phyloP scores from a whole-genome alignment of 2,888 invertebrate species.

The Ectemnius cavifrons region DNA sequence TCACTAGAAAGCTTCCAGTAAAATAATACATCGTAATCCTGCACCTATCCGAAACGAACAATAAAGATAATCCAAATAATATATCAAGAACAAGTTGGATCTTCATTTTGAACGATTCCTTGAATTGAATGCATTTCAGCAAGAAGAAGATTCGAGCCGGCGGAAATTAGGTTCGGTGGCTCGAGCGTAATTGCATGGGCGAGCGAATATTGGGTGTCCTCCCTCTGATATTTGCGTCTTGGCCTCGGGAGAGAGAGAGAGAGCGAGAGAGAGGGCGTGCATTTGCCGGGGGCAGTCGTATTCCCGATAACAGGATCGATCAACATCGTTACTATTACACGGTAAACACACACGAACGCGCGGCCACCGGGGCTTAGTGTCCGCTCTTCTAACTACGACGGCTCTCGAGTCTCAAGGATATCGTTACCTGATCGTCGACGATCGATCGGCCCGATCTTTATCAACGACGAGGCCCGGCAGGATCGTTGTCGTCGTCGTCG shows the following conservation, averaged over 20 bases:
- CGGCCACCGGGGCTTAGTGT: conserved; percentile 20
- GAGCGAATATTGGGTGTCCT: background rate
- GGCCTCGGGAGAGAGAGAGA: background rate
- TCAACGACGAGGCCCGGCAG: conserved; percentile 21
- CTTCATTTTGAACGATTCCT: no score
- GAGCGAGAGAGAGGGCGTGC: conserved; percentile 22
- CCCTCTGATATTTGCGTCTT: conserved; percentile 53
- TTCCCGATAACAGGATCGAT: conserved; percentile 74
- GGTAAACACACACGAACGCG: conserved; percentile 62
- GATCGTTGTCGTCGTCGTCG: background rate
- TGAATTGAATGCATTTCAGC: no score
- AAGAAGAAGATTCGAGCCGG: no score
- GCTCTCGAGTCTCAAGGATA: conserved; percentile 69
- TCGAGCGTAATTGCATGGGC: background rate
- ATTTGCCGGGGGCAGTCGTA: conserved; percentile 47
- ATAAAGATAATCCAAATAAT: no score
- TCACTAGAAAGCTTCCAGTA: no score
- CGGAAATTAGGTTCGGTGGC: no score
- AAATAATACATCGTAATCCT: no score
- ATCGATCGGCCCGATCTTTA: conserved; percentile 56
- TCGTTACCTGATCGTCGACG: conserved; percentile 51
- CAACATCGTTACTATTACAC: conserved; percentile 74
- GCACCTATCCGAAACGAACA: no score
- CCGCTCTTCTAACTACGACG: conserved; percentile 60
- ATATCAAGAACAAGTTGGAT: no score